Evolutionary conservation across 2,113 vertebrate genomes (phyloP), one percentile per base, ranked within the genome.

Genomic region (Andinoacara biseriatus): DNA sequence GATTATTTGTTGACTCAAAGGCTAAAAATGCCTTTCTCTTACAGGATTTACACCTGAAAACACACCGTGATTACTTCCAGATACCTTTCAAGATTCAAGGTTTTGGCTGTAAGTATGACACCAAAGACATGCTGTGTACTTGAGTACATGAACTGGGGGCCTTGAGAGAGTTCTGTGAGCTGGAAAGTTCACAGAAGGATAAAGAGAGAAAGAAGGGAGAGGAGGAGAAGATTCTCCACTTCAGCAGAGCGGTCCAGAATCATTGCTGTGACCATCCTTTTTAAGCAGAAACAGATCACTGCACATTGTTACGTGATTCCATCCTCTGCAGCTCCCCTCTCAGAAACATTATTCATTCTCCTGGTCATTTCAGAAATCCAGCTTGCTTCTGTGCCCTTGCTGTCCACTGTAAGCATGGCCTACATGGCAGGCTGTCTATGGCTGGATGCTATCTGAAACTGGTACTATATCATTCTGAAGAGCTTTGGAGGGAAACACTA

Each of bases 41-140:
- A 5, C 89, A 95, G 93, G 81, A 49, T 78, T 83, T 79, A 74
- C 54, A 83, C 85, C 63, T 76, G 86, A 89, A 86, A 78, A 31
- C 75, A 20, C 74, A 92, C 80, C 90, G 90, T 89, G 90, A 94
- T 88, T 78, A 76, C 87, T 74, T 85, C 81, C 90, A 54, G 83
- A 46, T 83, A 78, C 84, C 69, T 74, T 78, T 86, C 88, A 54
- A 78, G 60, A 87, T 85, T 89, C 88, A 59, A 90, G 87, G 86
- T 89, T 92, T 89, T 90, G 88, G 88, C 92, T 91, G 94, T 94
- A 77, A 94, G 94, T 94, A 91, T 81, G 24, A 24, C 3, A 52
- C 49, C 29, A 33, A 60, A 86, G 17, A 10, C 26, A 20, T 61
- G 7, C 54, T 74, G 3, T 58, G 61, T 67, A 65, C 38, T 67